A percentile compares a stretch with the other conserved stretches of the same genome.
These are phyloP conservation scores for Monoplex corrugatus DNA, from an alignment of 2,888 invertebrate species.

Conservation along the genomic window DNA sequence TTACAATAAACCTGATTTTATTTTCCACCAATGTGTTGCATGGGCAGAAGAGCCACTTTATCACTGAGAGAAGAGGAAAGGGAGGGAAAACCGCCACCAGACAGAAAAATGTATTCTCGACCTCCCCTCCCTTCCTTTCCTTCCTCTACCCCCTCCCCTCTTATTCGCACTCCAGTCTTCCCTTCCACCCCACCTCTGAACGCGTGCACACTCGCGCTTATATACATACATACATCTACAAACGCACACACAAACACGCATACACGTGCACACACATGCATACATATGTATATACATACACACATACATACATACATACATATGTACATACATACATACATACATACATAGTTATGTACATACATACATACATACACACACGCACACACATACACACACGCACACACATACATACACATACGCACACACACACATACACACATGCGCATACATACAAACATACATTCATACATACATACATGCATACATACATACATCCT, in stretches of 20 bases:
- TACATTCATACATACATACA: slow-evolving; percentile 19
- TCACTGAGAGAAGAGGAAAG: background rate
- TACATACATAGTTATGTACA: background rate
- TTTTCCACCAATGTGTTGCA: no score
- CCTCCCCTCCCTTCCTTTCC: background rate
- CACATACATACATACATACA: slow-evolving; percentile 17
- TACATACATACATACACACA: background rate
- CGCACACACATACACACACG: slow-evolving; percentile 7
- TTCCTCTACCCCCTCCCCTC: background rate
- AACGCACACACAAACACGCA: background rate
- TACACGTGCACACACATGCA: background rate
- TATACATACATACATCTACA: background rate
- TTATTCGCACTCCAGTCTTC: background rate
- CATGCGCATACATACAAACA: background rate
- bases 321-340: background rate
- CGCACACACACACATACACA: slow-evolving; percentile 17
- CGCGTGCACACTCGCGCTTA: no score
- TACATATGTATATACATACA: background rate
- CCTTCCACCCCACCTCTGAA: background rate
- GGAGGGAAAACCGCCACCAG: background rate
- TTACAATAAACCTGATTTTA: no score
- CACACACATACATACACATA: slow-evolving; percentile 20
- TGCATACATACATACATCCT: slow-evolving; percentile 10
- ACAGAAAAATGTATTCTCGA: background rate
- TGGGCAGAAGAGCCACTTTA: no score